Conservation (phyloP, 2,113 vertebrate species). For the Chrysemys picta region DNA sequence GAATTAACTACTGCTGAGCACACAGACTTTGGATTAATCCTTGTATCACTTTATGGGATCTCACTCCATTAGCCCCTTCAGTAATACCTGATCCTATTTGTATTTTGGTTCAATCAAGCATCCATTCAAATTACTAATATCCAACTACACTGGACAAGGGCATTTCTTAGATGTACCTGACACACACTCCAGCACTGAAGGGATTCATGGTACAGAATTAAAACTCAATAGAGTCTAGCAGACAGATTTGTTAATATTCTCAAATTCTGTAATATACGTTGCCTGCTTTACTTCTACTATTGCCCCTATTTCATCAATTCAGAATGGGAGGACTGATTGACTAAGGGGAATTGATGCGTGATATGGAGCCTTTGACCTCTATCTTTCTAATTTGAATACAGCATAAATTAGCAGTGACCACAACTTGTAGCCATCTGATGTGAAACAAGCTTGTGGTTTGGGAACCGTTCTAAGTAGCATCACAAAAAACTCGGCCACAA, state of each 20-base stretch:
- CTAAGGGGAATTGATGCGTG: neutral
- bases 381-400: neutral
- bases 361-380: neutral
- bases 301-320: neutral
- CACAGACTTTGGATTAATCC: neutral
- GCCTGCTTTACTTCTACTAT: neutral
- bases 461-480: rapidly evolving
- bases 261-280: neutral
- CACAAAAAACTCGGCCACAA: neutral
- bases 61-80: neutral
- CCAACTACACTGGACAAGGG: neutral
- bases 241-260: neutral
- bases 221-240: neutral
- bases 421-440: neutral
- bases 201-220: neutral
- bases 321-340: neutral
- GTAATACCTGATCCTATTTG: neutral
- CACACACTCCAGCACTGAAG: rapidly evolving
- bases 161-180: neutral
- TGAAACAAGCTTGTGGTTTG: neutral
- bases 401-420: neutral
- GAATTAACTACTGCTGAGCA: neutral
- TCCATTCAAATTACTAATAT: neutral
- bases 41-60: neutral
- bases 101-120: neutral